Base-by-base conservation (phyloP, 2,888 invertebrate species). In the Nasonovia ribisnigri region DNA sequence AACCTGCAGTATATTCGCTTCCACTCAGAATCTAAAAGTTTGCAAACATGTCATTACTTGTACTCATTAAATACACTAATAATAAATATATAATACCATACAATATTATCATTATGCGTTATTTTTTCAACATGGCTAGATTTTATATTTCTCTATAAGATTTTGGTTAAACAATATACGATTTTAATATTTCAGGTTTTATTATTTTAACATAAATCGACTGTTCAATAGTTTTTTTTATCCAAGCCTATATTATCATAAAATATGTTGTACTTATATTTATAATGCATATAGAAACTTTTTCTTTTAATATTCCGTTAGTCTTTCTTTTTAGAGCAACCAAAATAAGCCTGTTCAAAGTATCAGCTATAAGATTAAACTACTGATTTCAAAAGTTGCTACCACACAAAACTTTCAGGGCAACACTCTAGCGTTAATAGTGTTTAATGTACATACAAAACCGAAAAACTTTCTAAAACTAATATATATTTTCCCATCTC, bases 361-460 rank as follows among this genome's bases (percentile, higher is more conserved):
- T 60, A n/a, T 67, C 13, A 67, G 13, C 67, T 67, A n/a, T 67
- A 67, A 13, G 5, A 67, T n/a, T 67, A 16, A 67, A 67, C n/a
- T 67, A n/a, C 67, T 67, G 67, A 67, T 67, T 67, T 67, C n/a
- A 67, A 67, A 54, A 67, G n/a, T 67, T 67, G n/a, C n/a, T 67
- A n/a, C n/a, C n/a, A 16, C n/a, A n/a, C n/a, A 13, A 67, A 67
- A 67, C 67, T 67, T 67, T n/a, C 29, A 5, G n/a, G n/a, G n/a
- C n/a, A n/a, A 67, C n/a, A 67, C 67, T 13, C 67, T n/a, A 67
- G 16, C n/a, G 67, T 67, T 67, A 67, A 67, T 67, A n/a, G 67
- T 67, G 67, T n/a, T 5, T 67, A 60, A n/a, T 84, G 20, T 84
- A 42, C 36, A 42, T 42, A 84, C 24, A 84, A 54, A 84, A 42